Evolutionary conservation across 2,888 invertebrate genomes (phyloP), one percentile per base, ranked within the genome.

Genomic region (Macrophya annulata): DNA sequence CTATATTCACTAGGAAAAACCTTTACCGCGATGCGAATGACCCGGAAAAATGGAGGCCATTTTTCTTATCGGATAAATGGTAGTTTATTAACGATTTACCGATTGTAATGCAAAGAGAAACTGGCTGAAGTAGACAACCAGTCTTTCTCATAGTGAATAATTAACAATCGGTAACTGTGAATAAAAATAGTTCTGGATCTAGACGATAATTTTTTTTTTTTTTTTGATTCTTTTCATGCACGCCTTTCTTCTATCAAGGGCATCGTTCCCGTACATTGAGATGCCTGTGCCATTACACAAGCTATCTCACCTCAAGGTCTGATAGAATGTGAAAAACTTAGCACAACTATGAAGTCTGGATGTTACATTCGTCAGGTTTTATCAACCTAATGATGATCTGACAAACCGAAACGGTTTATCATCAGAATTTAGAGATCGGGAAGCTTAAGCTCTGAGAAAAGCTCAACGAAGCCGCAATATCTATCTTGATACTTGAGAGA

Each of bases 161-260:
- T 55, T 8, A n/a, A 55, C 55, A n/a, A 55, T 4, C 55, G 55
- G 55, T 55, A 55, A 55, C 55, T 55, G 55, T 68, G 0, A 25
- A 68, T 21, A 68, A 68, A 68, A 68, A 68, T 68, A 25, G 6
- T 6, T 31, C 9, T 25, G 5, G 65, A 65, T 65, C 65, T 21
- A 21, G 65, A 65, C 31, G 65, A 15, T 21, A 31, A 51, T 48
- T 15, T 51, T 51, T 51, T n/a, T 21, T 15, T 31, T 48, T 15
- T 51, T 55, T 51, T n/a, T 48, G n/a, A 8, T 17, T 25, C 10
- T 77, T 37, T 51, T 25, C 55, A 55, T 31, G 31, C 21, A 48
- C 12, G 74, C 43, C 74, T 74, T 74, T 74, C 74, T 74, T 45
- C 21, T 15, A 74, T 45, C 74, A 74, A 74, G 74, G 74, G 74